phyloP scores from a whole-genome alignment of 2,797 vertebrate genomes.

The Sebastes oblongus region DNA sequence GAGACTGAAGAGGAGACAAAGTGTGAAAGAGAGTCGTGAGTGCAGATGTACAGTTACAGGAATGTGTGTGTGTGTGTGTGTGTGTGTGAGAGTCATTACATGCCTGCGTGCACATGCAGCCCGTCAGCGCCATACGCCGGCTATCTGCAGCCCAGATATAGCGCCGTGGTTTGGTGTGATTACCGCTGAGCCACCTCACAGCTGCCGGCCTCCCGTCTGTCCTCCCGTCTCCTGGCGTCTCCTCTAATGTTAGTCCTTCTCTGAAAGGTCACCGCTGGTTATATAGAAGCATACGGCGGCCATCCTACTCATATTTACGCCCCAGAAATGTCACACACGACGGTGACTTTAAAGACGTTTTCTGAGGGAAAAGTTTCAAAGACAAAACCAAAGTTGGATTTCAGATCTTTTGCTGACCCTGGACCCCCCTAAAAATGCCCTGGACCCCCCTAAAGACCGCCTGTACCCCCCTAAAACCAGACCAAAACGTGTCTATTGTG shows the following conservation, averaged over 20 bases:
- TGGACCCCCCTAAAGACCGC: too few species aligned
- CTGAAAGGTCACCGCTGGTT: constrained; percentile 12
- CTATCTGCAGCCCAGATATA: constrained; percentile 4
- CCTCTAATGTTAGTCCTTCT: constrained; percentile 13
- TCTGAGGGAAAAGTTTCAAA: neutral
- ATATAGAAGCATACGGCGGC: neutral
- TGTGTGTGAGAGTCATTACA: neutral
- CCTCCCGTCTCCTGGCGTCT: neutral
- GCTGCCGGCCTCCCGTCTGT: neutral
- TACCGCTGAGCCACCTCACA: neutral
- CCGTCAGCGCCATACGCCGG: neutral
- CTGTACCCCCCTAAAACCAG: too few species aligned
- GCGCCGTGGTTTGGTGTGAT: neutral
- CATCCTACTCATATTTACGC: neutral
- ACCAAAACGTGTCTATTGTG: too few species aligned
- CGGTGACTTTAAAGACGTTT: neutral
- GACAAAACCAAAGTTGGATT: neutral
- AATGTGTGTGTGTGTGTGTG: neutral
- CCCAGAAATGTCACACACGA: neutral
- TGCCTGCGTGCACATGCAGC: neutral
- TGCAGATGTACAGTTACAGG: neutral
- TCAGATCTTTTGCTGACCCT: neutral
- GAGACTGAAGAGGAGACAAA: neutral
- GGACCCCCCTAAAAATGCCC: too few species aligned
- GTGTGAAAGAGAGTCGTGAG: neutral